Conservation (phyloP, 2,888 invertebrate genomes). For the Agonopterix alstromeriana region DNA sequence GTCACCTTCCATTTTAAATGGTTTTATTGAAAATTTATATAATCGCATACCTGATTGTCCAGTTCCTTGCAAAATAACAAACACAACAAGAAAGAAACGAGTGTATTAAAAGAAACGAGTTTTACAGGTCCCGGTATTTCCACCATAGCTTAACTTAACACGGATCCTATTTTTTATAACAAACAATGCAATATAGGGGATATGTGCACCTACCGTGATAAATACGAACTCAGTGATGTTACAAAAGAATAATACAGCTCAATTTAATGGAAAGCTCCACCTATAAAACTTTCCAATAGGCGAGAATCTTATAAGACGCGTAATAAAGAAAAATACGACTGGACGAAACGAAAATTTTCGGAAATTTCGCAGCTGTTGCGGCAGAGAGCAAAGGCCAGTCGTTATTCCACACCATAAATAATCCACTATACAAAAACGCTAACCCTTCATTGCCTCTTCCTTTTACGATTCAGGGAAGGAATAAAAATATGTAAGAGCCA, state of each 20-base stretch:
- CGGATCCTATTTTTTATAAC: constrained; percentile 46
- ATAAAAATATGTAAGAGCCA: constrained; percentile 68
- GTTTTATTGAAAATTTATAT: constrained; percentile 3
- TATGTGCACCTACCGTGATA: constrained; percentile 39
- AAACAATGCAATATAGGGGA: constrained; percentile 42
- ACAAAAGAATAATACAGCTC: constrained; percentile 28
- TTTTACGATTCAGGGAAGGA: constrained; percentile 72
- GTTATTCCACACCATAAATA: constrained; percentile 72
- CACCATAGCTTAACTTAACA: constrained; percentile 41
- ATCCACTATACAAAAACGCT: constrained; percentile 62
- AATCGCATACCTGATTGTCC: constrained; percentile 17
- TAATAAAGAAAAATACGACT: constrained; percentile 6
- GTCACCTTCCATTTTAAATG: not conserved
- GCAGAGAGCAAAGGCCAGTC: constrained; percentile 32
- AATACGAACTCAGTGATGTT: constrained; percentile 35
- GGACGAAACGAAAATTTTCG: constrained; percentile 19
- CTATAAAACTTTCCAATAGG: constrained; percentile 8
- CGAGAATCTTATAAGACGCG: not conserved
- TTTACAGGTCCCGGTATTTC: constrained; percentile 44
- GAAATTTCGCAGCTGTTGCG: constrained; percentile 53
- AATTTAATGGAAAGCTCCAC: constrained; percentile 22
- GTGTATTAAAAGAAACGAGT: constrained; percentile 36
- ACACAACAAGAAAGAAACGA: constrained; percentile 24
- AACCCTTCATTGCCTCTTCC: constrained; percentile 75
- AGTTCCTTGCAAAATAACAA: constrained; percentile 26